Evolutionary conservation across 2,113 vertebrate genomes (phyloP).

Genomic region (Corythornis cristatus): DNA sequence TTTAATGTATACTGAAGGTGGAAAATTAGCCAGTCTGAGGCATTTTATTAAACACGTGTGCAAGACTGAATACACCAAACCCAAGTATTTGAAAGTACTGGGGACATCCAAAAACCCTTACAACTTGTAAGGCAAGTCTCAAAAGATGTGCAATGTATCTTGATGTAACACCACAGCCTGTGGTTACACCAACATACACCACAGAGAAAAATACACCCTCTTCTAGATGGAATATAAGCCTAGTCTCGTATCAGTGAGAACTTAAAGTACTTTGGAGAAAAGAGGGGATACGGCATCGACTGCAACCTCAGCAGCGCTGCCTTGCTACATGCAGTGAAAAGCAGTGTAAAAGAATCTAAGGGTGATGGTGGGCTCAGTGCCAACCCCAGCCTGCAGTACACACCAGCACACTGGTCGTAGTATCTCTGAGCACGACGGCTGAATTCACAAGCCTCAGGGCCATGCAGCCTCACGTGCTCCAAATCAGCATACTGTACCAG

Average conservation of each 20-base stretch:
- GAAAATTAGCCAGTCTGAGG: neutral
- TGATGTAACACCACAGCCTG: neutral
- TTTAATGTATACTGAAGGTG: neutral
- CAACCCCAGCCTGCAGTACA: neutral
- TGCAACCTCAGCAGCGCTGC: accelerated
- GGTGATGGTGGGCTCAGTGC: neutral
- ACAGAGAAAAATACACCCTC: neutral
- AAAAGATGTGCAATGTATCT: neutral
- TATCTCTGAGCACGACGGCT: neutral
- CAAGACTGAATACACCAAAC: neutral
- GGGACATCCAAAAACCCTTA: conserved; percentile 17
- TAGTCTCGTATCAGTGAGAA: neutral
- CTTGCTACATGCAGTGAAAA: neutral
- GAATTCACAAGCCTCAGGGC: neutral
- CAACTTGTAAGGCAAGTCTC: conserved; percentile 21
- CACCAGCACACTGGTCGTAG: neutral
- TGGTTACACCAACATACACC: neutral
- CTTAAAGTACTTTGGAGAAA: neutral
- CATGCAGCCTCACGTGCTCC: neutral
- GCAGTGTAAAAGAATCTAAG: neutral
- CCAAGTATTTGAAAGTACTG: neutral
- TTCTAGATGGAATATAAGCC: neutral
- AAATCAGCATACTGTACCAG: neutral
- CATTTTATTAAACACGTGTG: neutral
- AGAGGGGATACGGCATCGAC: neutral